These are phyloP conservation scores for Drepana falcataria DNA, from an alignment of 2,888 invertebrate species.

Conservation along the genomic window DNA sequence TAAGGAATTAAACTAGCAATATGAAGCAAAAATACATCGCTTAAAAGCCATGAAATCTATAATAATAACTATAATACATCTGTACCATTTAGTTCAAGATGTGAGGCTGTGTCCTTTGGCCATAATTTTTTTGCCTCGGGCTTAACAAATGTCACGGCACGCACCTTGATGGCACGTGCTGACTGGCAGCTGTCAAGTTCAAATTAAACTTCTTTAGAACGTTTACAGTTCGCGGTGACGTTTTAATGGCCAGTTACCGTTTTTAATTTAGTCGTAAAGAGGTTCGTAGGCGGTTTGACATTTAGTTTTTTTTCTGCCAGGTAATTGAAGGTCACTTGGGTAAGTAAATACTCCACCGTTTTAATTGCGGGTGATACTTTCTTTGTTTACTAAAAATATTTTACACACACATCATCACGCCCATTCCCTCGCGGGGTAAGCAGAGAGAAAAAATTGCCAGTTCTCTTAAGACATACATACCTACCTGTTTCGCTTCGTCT, in stretches of 20 bases:
- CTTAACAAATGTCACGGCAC: conserved; percentile 30
- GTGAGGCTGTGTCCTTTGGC: conserved; percentile 17
- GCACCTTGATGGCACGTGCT: conserved; percentile 35
- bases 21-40: too few species aligned
- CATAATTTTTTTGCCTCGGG: neutral
- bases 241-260: conserved; percentile 5
- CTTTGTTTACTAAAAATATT: too few species aligned
- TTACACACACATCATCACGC: too few species aligned
- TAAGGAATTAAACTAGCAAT: too few species aligned
- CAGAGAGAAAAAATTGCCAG: too few species aligned
- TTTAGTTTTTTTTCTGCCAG: neutral
- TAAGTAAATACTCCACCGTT: too few species aligned
- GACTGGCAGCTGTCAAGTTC: conserved; percentile 24
- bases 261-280: conserved; percentile 1
- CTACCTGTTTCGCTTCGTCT: too few species aligned
- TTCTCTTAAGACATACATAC: too few species aligned
- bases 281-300: neutral
- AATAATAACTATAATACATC: neutral
- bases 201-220: conserved; percentile 20
- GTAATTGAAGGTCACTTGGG: neutral
- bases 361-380: too few species aligned
- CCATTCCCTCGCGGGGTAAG: too few species aligned
- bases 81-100: conserved; percentile 13
- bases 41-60: neutral
- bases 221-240: conserved; percentile 1